Evolutionary conservation across 2,113 vertebrate genomes (phyloP).

Genomic region (Rissa tridactyla): DNA sequence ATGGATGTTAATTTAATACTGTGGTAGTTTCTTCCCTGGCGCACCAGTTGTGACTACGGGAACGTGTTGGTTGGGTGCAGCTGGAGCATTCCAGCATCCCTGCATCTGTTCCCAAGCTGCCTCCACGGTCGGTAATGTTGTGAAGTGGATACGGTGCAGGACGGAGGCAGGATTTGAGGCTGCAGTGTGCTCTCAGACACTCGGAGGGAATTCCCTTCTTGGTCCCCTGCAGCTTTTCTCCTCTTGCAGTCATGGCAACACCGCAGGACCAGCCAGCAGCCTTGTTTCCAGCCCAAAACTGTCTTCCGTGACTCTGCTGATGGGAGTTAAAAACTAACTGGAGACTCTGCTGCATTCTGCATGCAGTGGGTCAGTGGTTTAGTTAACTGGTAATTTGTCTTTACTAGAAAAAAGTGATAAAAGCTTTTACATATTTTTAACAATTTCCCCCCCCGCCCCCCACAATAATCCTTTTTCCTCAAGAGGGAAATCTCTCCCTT

Average conservation of each 20-base stretch:
- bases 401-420: neutral
- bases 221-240: neutral
- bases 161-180: neutral
- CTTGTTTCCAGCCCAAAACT: neutral
- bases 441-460: too few relatives aligned
- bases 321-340: neutral
- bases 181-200: neutral
- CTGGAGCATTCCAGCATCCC: neutral
- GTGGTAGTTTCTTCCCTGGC: neutral
- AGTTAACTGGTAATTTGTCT: neutral
- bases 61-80: fast-evolving
- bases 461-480: neutral
- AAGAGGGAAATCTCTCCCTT: neutral
- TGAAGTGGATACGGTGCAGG: fast-evolving
- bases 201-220: neutral
- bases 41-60: neutral
- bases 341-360: neutral
- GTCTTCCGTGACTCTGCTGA: neutral
- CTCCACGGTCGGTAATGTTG: neutral
- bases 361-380: neutral
- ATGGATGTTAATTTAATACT: neutral
- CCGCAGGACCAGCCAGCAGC: neutral
- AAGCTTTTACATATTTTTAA: neutral
- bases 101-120: neutral
- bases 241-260: constrained; percentile 17